phyloP scores from a whole-genome alignment of 2,113 vertebrate genomes.

The Scomber japonicus region DNA sequence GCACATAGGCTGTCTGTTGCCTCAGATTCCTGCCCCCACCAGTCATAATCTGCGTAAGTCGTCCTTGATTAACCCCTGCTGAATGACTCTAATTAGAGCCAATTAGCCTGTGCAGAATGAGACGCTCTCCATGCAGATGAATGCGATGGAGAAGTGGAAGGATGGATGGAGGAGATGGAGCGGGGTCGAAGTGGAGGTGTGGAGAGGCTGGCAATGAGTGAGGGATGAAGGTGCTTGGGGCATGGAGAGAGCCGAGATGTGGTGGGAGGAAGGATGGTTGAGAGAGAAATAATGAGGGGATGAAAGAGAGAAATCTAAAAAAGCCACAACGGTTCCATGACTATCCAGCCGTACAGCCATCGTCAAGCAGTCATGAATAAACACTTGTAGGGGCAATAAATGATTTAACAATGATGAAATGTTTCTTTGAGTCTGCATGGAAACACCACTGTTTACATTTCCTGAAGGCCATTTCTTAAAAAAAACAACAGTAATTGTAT shows the following conservation, averaged over 20 bases:
- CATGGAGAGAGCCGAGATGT: constrained; percentile 39
- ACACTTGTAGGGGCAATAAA: constrained; percentile 32
- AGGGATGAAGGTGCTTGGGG: constrained; percentile 57
- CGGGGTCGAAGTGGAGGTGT: constrained; percentile 65
- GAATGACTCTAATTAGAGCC: constrained; percentile 84
- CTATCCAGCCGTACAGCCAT: constrained; percentile 9
- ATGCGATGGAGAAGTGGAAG: constrained; percentile 49
- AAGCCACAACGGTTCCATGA: constrained; percentile 34
- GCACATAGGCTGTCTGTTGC: constrained; percentile 53
- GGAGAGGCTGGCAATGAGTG: constrained; percentile 66
- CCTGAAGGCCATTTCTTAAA: background rate
- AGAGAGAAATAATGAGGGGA: constrained; percentile 70
- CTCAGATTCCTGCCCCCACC: constrained; percentile 58
- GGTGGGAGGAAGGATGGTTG: constrained; percentile 34
- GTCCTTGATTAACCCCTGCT: constrained; percentile 82
- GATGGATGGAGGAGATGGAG: constrained; percentile 53
- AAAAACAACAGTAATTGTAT: too few species aligned
- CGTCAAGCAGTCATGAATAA: constrained; percentile 37
- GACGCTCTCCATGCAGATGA: constrained; percentile 74
- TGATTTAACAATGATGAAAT: constrained; percentile 33
- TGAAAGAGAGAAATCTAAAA: constrained; percentile 55
- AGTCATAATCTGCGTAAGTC: constrained; percentile 78
- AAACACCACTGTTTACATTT: constrained; percentile 12
- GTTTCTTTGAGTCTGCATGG: background rate
- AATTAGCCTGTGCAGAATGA: constrained; percentile 78